Evolutionary conservation across 2,113 vertebrate genomes (phyloP), one percentile per base, ranked within the genome.

Genomic region (Pelvicachromis taeniatus): DNA sequence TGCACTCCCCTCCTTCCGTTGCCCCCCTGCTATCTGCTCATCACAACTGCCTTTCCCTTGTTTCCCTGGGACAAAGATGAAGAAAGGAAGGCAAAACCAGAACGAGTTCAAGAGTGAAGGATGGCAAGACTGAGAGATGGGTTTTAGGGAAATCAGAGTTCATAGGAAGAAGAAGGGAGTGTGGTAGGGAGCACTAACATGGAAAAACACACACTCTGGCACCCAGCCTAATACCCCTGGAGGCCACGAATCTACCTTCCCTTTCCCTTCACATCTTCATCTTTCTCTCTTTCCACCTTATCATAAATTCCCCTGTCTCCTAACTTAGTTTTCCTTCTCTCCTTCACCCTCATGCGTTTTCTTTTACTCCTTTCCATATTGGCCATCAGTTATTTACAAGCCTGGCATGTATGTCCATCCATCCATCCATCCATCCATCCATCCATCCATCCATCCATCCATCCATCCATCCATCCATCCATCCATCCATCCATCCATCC

Each of bases 401-500:
- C 61, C 68, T 31, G 26, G n/a, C 12, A 63, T 84, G 65, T 23
- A 54, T 50, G 65, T 78, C 31, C 4, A 40, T 65, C 61, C n/a
- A 65, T 65, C 40, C 16, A 45, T 52, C n/a, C n/a, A n/a, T n/a
- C n/a, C n/a, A n/a, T n/a, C n/a, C n/a, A 91, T 94, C 94, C 89
- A 68, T 68, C 93, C 85, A 89, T 95, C 92, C 89, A 94, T 94
- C 92, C n/a, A n/a, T n/a, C n/a, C n/a, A n/a, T n/a, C n/a, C n/a
- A n/a, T n/a, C n/a, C n/a, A n/a, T n/a, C n/a, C n/a, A n/a, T n/a
- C n/a, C n/a, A n/a, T n/a, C n/a, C n/a, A n/a, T n/a, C n/a, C n/a
- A n/a, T n/a, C n/a, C n/a, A n/a, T n/a, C n/a, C n/a, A n/a, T n/a
- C n/a, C n/a, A n/a, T n/a, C n/a, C n/a, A n/a, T n/a, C n/a, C n/a